Percentiles rank a stretch among this genome's conserved stretches.
Evolutionary conservation across 2,797 vertebrate species (phyloP).

Genomic region (Coracias cyanogaster): DNA sequence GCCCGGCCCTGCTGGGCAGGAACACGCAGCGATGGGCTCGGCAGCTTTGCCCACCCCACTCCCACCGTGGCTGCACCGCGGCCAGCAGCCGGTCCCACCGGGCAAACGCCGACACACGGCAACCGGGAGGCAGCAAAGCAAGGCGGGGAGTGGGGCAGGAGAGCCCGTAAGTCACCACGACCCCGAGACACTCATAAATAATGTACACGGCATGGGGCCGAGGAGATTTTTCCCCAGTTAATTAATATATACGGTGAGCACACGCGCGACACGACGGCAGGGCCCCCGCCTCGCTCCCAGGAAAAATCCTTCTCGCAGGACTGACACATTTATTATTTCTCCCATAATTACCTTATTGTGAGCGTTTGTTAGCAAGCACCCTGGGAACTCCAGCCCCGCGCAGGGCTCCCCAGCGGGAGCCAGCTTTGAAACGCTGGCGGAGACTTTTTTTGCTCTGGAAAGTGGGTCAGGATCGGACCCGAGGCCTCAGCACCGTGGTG

Average conservation of each 20-base stretch:
- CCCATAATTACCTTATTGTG: slow-evolving; percentile 76
- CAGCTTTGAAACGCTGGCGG: not conserved
- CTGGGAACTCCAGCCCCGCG: slow-evolving; percentile 31
- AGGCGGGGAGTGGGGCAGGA: not conserved
- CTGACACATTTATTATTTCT: slow-evolving; percentile 77
- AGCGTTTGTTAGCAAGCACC: slow-evolving; percentile 67
- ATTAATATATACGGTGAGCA: slow-evolving; percentile 65
- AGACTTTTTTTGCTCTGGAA: not conserved
- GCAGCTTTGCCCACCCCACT: not conserved
- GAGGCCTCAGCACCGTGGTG: rapidly evolving
- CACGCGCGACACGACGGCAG: slow-evolving; percentile 27
- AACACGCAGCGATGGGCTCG: not conserved
- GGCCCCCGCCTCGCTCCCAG: slow-evolving; percentile 48
- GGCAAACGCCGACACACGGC: rapidly evolving
- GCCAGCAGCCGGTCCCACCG: rapidly evolving
- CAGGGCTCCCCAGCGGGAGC: not conserved
- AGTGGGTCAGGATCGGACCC: slow-evolving; percentile 28
- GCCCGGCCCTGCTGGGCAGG: too few relatives aligned
- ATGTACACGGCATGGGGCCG: slow-evolving; percentile 43
- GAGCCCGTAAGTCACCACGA: slow-evolving; percentile 48
- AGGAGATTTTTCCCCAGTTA: slow-evolving; percentile 46
- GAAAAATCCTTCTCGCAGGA: slow-evolving; percentile 75
- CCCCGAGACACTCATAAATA: slow-evolving; percentile 75
- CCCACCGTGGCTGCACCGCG: rapidly evolving
- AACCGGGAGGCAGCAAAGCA: not conserved